Conservation (phyloP, 2,888 invertebrate genomes). For the Yponomeuta cagnagella region DNA sequence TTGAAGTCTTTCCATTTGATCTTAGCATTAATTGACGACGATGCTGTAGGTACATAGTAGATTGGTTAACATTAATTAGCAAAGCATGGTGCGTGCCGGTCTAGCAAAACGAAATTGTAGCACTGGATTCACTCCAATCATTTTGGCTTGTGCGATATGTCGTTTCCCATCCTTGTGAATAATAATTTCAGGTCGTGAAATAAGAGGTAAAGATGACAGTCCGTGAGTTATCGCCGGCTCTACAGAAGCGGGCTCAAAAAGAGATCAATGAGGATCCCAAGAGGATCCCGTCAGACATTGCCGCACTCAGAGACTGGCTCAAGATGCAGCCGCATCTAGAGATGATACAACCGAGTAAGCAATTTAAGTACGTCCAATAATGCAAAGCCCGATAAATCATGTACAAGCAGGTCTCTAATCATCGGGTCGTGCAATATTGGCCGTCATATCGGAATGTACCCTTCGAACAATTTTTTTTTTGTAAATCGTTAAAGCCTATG, state of each 20-base stretch:
- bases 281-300: slow-evolving; percentile 45
- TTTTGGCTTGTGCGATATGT: too few species aligned
- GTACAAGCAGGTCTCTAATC: too few species aligned
- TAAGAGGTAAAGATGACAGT: slow-evolving; percentile 36
- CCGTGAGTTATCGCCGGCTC: slow-evolving; percentile 45
- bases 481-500: too few species aligned
- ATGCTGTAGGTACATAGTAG: not conserved
- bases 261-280: slow-evolving; percentile 67
- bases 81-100: not conserved
- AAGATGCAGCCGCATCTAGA: slow-evolving; percentile 67
- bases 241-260: slow-evolving; percentile 55
- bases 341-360: slow-evolving; percentile 53
- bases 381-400: too few species aligned
- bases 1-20: not conserved
- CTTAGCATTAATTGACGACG: not conserved
- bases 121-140: too few species aligned
- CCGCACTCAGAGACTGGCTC: slow-evolving; percentile 63
- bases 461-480: too few species aligned
- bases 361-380: too few species aligned
- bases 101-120: not conserved
- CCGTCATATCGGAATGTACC: too few species aligned
- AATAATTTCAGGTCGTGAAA: not conserved
- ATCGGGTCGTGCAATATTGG: too few species aligned
- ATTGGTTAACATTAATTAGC: not conserved
- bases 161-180: not conserved